These are phyloP conservation scores for Ctenicera cuprea DNA, from an alignment of 2,888 invertebrate genomes.

Conservation along the genomic window DNA sequence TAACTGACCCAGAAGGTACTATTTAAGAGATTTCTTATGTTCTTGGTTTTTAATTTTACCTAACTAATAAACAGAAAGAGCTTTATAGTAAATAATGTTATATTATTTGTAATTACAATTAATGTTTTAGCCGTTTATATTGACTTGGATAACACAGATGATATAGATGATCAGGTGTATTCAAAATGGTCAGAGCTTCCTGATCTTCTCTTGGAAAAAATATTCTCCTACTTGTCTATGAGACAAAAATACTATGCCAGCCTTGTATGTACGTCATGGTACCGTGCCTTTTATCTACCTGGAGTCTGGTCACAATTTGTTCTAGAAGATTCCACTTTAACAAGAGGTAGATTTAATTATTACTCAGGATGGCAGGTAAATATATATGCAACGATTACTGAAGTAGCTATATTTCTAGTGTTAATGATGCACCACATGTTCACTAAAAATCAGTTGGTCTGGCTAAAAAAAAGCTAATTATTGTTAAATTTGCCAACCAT, in stretches of 20 bases:
- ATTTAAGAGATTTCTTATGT: background rate
- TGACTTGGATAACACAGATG: slow-evolving; percentile 68
- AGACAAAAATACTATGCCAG: slow-evolving; percentile 85
- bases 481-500: too few relatives aligned
- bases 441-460: too few relatives aligned
- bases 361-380: slow-evolving; percentile 86
- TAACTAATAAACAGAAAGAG: slow-evolving; percentile 8
- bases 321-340: slow-evolving; percentile 83
- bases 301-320: slow-evolving; percentile 85
- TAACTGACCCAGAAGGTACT: slow-evolving; percentile 63
- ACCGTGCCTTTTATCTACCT: slow-evolving; percentile 82
- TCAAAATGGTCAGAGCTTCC: slow-evolving; percentile 82
- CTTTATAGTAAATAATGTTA: background rate
- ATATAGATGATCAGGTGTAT: slow-evolving; percentile 69
- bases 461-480: too few relatives aligned
- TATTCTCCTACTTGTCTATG: slow-evolving; percentile 81
- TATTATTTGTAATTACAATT: slow-evolving; percentile 18
- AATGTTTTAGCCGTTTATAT: slow-evolving; percentile 65
- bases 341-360: slow-evolving; percentile 85
- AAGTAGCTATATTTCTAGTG: too few relatives aligned
- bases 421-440: too few relatives aligned
- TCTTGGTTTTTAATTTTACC: background rate
- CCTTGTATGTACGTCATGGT: slow-evolving; percentile 80
- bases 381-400: background rate
- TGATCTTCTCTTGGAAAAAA: slow-evolving; percentile 82